These are phyloP conservation scores for Aurelia coerulea DNA, from an alignment of 30 jellyfish, hydroid and myxozoan genomes.

Conservation along the genomic window DNA sequence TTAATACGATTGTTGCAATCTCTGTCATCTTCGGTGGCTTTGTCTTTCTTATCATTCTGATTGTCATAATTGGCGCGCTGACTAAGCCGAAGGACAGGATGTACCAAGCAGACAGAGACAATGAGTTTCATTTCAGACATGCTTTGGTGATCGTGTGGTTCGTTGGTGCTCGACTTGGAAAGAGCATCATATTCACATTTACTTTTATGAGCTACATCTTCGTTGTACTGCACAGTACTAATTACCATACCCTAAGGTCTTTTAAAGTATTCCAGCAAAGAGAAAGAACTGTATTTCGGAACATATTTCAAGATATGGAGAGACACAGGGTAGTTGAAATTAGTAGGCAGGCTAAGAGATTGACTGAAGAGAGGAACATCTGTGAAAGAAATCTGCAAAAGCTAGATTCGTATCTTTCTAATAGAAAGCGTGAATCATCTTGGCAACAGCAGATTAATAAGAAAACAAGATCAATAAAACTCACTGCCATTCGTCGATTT, in stretches of 20 bases:
- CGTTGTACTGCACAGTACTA: constrained; percentile 41
- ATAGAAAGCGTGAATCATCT: constrained; percentile 38
- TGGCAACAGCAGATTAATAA: constrained; percentile 32
- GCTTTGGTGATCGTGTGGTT: constrained; percentile 50
- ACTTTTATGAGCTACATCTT: constrained; percentile 42
- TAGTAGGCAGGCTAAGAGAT: constrained; percentile 44
- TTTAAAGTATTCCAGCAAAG: constrained; percentile 28
- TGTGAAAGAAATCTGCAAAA: constrained; percentile 46
- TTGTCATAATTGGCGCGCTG: constrained; percentile 36
- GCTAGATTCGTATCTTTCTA: constrained; percentile 50
- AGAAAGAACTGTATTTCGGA: constrained; percentile 19
- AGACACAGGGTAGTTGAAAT: constrained; percentile 51
- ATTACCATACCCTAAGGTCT: constrained; percentile 48
- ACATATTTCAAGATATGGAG: constrained; percentile 56
- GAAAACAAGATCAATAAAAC: constrained; percentile 38
- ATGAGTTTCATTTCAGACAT: constrained; percentile 57
- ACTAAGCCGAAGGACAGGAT: constrained; percentile 41
- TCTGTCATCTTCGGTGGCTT: constrained; percentile 57
- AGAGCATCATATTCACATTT: constrained; percentile 47
- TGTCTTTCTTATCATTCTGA: constrained; percentile 10
- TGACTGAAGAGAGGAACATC: constrained; percentile 42
- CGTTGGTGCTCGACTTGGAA: constrained; percentile 61
- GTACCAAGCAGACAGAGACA: constrained; percentile 42
- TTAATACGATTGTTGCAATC: constrained; percentile 37
- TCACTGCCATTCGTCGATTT: constrained; percentile 8